These are phyloP conservation scores for Megalops atlanticus DNA, from an alignment of 2,113 vertebrate species.

Conservation along the genomic window DNA sequence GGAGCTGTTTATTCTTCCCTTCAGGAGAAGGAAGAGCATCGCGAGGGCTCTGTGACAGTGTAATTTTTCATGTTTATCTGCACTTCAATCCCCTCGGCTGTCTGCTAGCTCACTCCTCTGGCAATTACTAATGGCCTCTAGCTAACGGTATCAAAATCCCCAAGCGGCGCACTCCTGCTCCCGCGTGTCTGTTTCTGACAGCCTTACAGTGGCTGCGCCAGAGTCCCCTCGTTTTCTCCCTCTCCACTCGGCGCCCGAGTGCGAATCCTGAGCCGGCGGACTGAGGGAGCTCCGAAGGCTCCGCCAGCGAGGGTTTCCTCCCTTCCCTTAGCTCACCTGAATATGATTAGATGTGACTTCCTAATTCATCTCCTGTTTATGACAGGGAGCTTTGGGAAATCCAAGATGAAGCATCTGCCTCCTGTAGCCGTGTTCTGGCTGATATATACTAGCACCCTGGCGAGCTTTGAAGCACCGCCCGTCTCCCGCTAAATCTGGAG, in stretches of 20 bases:
- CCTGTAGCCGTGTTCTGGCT: not conserved
- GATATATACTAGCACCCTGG: not conserved
- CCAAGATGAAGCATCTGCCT: not conserved
- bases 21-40: not conserved
- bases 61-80: constrained; percentile 29
- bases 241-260: not conserved
- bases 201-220: not conserved
- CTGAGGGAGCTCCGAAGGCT: constrained; percentile 1
- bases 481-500: too few species aligned
- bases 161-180: not conserved
- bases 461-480: too few species aligned
- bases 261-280: not conserved
- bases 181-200: not conserved
- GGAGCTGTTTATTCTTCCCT: constrained; percentile 10
- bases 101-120: constrained; percentile 12
- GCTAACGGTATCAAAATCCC: constrained; percentile 22
- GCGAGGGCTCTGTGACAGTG: constrained; percentile 12
- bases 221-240: not conserved
- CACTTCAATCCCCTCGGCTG: constrained; percentile 19
- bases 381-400: not conserved
- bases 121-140: constrained; percentile 27
- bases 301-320: not conserved
- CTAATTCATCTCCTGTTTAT: not conserved
- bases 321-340: not conserved
- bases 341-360: not conserved